Conservation (phyloP, 2,888 invertebrate species). For the Cacoxenus indagator region DNA sequence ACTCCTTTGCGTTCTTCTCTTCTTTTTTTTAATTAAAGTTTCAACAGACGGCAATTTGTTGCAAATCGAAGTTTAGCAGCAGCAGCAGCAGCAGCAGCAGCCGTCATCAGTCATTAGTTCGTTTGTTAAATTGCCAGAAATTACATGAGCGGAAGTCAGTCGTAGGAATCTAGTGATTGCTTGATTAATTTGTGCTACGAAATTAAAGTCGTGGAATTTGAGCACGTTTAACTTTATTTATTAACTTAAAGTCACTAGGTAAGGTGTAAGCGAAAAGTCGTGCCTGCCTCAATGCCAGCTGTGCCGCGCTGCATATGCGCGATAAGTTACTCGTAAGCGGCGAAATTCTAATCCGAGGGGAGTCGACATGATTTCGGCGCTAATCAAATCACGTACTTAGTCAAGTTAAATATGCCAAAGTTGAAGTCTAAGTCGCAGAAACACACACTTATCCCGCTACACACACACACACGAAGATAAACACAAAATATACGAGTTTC, state of each 20-base stretch:
- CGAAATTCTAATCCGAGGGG: slow-evolving; percentile 36
- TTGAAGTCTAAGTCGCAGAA: slow-evolving; percentile 54
- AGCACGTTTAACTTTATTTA: neutral
- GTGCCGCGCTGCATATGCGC: slow-evolving; percentile 46
- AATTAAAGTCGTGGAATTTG: neutral
- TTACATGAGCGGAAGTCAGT: neutral
- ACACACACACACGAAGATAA: neutral
- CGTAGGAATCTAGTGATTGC: neutral
- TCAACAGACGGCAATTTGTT: slow-evolving; percentile 10
- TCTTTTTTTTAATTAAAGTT: slow-evolving; percentile 8
- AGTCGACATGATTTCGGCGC: slow-evolving; percentile 49
- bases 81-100: neutral
- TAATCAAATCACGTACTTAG: slow-evolving; percentile 64
- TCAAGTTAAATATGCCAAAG: slow-evolving; percentile 53
- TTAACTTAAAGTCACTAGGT: neutral
- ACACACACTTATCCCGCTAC: slow-evolving; percentile 56
- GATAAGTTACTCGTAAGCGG: slow-evolving; percentile 41
- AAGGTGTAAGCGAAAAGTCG: neutral
- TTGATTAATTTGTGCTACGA: slow-evolving; percentile 2
- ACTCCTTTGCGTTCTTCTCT: neutral
- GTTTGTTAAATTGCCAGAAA: slow-evolving; percentile 1
- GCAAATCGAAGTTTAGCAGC: neutral
- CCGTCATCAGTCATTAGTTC: slow-evolving; percentile 9
- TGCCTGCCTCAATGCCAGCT: neutral
- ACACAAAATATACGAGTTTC: neutral